A percentile compares a stretch with the other conserved stretches of the same genome.
These are phyloP conservation scores for Trididemnum miniatum DNA, from an alignment of 23 tunicate genomes.

Conservation along the genomic window DNA sequence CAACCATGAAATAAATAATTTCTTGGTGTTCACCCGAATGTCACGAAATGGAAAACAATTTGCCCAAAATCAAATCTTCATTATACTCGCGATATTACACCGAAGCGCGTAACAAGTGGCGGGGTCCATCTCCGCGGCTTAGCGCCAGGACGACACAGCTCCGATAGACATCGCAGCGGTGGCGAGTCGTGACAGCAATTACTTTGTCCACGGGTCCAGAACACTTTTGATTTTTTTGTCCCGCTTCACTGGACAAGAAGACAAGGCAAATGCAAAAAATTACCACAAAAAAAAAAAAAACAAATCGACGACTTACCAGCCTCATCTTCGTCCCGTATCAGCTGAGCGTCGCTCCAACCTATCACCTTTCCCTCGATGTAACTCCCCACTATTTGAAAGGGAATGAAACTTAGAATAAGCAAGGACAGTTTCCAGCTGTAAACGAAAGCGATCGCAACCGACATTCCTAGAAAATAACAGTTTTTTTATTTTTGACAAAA, in stretches of 20 bases:
- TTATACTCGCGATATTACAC: neutral
- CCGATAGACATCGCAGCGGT: neutral
- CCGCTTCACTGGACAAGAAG: no score
- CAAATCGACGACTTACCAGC: neutral
- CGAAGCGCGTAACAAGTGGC: neutral
- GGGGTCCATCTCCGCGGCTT: neutral
- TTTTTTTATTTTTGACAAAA: no score
- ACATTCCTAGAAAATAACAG: constrained; percentile 8
- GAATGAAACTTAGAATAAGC: constrained; percentile 33
- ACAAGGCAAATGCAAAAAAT: no score
- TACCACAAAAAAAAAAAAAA: no score
- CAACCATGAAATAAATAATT: no score
- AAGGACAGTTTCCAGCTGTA: constrained; percentile 69
- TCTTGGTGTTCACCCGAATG: neutral
- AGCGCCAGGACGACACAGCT: neutral
- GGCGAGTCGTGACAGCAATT: neutral
- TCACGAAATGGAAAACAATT: neutral
- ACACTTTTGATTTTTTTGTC: no score
- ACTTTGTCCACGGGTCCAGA: no score
- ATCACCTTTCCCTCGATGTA: neutral
- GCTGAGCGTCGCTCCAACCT: no score
- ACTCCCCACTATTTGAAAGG: constrained; percentile 28
- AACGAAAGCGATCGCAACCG: constrained; percentile 46
- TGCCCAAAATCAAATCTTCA: neutral
- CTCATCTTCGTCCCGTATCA: neutral